These are phyloP conservation scores for Tholera decimalis DNA, from an alignment of 2,888 invertebrate species.

Conservation along the genomic window DNA sequence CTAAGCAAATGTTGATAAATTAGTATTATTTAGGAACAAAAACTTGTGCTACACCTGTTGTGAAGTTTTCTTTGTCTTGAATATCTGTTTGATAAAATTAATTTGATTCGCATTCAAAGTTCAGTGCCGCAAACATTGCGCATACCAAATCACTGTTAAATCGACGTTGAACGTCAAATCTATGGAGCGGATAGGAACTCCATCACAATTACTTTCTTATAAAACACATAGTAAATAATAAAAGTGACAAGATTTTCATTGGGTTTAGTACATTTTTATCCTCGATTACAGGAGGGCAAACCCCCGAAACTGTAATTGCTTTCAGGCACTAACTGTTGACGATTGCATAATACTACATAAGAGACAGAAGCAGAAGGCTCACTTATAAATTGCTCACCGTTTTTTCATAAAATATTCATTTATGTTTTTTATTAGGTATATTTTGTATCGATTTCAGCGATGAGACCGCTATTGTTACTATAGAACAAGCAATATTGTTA, in stretches of 20 bases:
- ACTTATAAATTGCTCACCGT: too few relatives aligned
- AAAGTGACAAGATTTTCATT: conserved; percentile 35
- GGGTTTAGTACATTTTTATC: conserved; percentile 44
- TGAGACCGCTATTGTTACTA: too few relatives aligned
- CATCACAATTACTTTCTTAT: conserved; percentile 2
- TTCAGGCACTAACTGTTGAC: conserved; percentile 52
- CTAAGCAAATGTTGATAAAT: too few relatives aligned
- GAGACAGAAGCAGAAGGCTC: conserved; percentile 10
- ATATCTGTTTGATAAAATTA: neutral
- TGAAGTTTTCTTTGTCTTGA: neutral
- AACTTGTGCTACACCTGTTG: neutral
- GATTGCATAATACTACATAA: conserved; percentile 37
- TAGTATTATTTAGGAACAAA: neutral
- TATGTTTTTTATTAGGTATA: too few relatives aligned
- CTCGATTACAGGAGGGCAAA: conserved; percentile 10
- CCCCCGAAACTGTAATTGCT: conserved; percentile 49
- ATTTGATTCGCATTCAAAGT: neutral
- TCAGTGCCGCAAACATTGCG: neutral
- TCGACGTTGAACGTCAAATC: conserved; percentile 1
- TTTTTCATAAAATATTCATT: too few relatives aligned
- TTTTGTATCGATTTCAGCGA: too few relatives aligned
- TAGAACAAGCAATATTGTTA: too few relatives aligned
- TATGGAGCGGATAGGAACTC: conserved; percentile 22
- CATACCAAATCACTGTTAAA: conserved; percentile 6
- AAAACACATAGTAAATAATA: conserved; percentile 22